phyloP scores from a whole-genome alignment of 1,140 invertebrate genomes.

The Drosophila paulistorum region DNA sequence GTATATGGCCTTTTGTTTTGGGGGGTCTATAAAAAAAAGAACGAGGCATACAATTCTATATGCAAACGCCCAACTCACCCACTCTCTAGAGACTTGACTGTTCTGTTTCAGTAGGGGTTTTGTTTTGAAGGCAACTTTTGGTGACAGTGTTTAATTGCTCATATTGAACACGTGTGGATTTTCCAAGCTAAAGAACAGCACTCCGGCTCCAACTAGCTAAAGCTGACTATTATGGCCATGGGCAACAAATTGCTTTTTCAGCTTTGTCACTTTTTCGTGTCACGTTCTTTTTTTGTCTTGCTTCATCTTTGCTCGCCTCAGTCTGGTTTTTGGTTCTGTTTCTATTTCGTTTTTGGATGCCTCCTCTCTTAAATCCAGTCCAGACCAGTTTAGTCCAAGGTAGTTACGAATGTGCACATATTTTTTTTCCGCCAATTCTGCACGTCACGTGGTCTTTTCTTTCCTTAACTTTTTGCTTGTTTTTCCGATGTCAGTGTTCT shows the following conservation, averaged over 20 bases:
- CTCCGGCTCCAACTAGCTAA: constrained; percentile 49
- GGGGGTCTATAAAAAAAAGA: constrained; percentile 27
- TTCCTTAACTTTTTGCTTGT: constrained; percentile 22
- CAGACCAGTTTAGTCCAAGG: constrained; percentile 22
- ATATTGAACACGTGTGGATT: constrained; percentile 77
- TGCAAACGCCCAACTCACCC: constrained; percentile 21
- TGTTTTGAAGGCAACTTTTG: constrained; percentile 53
- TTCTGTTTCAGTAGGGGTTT: constrained; percentile 40
- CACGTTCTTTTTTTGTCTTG: constrained; percentile 51
- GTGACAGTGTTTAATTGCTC: constrained; percentile 80
- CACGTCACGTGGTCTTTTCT: constrained; percentile 59
- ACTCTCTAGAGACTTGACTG: constrained; percentile 1
- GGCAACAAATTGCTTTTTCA: constrained; percentile 77
- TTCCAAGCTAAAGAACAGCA: constrained; percentile 24
- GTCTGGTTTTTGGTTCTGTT: constrained; percentile 16
- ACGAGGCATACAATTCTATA: background rate
- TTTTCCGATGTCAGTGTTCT: constrained; percentile 25
- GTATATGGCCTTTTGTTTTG: constrained; percentile 42
- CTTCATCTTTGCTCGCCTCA: constrained; percentile 29
- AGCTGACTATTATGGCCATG: constrained; percentile 61
- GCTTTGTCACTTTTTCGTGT: constrained; percentile 76
- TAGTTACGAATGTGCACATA: constrained; percentile 51
- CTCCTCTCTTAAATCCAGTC: background rate
- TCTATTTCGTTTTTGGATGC: background rate
- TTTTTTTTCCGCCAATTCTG: constrained; percentile 65